Base-by-base conservation (phyloP, 2,797 vertebrate species). In the Karalla daura region DNA sequence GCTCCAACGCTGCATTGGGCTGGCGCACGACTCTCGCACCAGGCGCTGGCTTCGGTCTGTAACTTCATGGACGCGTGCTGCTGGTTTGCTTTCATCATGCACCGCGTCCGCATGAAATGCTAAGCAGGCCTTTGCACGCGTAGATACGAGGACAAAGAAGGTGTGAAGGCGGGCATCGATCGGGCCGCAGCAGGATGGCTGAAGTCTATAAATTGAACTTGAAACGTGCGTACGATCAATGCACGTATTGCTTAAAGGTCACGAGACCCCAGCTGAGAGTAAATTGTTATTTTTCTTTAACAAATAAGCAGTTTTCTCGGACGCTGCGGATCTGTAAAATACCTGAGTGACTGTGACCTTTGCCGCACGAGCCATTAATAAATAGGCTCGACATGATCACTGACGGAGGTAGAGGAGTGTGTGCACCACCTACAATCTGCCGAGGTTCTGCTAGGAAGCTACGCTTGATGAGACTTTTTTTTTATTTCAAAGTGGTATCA, bases 171-270 rank as follows among this genome's bases (percentile, higher is more conserved):
- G 33, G 46, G 9, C n/a, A 84, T 76, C 71, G 64, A 77, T 62
- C 61, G 28, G 41, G 23, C 37, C 5, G 0, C 35, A 40, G 43
- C 49, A 12, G 37, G 64, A 76, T 72, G 62, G 30, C 28, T 32
- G 53, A 54, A 69, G 25, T 61, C 24, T 37, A 15, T 62, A 60
- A 84, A 76, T 39, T 65, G 51, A 78, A 73, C 63, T 78, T 86
- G 67, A 61, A 25, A 40, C 45, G 59, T 66, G 50, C 47, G 55
- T 46, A 17, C 14, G 52, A 86, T 87, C 76, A 62, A 82, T 83
- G 27, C 56, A 43, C 40, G 55, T 68, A 76, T 63, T 67, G 53
- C n/a, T 33, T 39, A 86, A 89, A 88, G 79, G 81, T 84, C 74
- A 78, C 49, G 15, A 68, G 21, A 54, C 45, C 54, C 51, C 53